Evolutionary conservation across 2,113 vertebrate genomes (phyloP).

Genomic region (Alouatta palliata): DNA sequence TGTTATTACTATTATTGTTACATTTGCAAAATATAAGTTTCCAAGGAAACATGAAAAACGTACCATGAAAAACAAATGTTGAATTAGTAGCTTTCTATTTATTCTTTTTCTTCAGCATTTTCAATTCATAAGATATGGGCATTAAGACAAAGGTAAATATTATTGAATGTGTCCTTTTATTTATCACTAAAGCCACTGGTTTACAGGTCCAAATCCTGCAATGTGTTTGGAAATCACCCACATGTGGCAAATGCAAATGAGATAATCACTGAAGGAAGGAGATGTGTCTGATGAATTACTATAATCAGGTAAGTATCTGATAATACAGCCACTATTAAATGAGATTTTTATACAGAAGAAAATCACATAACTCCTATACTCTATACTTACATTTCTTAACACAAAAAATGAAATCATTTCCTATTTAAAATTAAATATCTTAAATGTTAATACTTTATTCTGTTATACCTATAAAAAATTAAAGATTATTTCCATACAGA

Average conservation of each 20-base stretch:
- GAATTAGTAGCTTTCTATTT: neutral
- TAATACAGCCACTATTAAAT: slow-evolving; percentile 2
- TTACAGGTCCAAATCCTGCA: slow-evolving; percentile 12
- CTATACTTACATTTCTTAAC: slow-evolving; percentile 10
- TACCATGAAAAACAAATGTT: slow-evolving; percentile 33
- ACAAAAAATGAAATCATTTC: slow-evolving; percentile 20
- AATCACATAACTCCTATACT: slow-evolving; percentile 2
- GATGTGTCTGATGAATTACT: slow-evolving; percentile 2
- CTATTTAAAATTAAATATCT: neutral
- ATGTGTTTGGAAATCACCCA: neutral
- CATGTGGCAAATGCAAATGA: slow-evolving; percentile 12
- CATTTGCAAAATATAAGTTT: slow-evolving; percentile 38
- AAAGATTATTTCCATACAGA: slow-evolving; percentile 22
- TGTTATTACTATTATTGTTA: neutral
- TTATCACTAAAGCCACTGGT: slow-evolving; percentile 38
- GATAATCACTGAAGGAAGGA: neutral
- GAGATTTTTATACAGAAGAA: slow-evolving; percentile 5
- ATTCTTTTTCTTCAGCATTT: slow-evolving; percentile 44
- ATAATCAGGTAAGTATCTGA: neutral
- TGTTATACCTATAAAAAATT: slow-evolving; percentile 1
- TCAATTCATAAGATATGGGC: neutral
- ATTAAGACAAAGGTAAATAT: slow-evolving; percentile 30
- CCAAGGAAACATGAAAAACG: slow-evolving; percentile 8
- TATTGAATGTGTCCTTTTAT: slow-evolving; percentile 3
- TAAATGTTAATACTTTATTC: slow-evolving; percentile 44